Evolutionary conservation across 2,113 vertebrate species (phyloP).

Genomic region (Geococcyx californianus): DNA sequence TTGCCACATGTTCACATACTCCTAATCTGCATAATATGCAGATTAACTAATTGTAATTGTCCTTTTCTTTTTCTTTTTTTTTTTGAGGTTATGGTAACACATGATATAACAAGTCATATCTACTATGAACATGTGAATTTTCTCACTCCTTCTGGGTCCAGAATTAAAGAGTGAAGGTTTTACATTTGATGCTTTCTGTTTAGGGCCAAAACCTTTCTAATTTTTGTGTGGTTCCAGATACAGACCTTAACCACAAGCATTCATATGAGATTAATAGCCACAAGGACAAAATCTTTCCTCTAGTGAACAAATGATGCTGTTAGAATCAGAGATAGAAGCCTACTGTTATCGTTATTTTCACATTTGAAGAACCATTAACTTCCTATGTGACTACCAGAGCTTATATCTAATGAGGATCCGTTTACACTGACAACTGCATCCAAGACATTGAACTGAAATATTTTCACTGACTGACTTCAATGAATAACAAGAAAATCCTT

Average conservation of each 20-base stretch:
- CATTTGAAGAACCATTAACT: slow-evolving; percentile 36
- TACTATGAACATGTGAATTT: background rate
- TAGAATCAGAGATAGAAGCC: background rate
- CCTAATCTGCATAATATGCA: background rate
- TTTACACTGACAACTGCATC: background rate
- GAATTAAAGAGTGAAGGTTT: background rate
- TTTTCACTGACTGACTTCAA: background rate
- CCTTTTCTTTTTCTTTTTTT: background rate
- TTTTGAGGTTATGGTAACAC: background rate
- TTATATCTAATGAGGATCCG: slow-evolving; percentile 8
- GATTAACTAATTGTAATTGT: background rate
- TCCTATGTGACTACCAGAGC: background rate
- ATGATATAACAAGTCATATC: background rate
- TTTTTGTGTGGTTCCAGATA: background rate
- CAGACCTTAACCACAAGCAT: background rate
- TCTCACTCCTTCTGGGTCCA: background rate
- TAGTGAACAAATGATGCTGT: background rate
- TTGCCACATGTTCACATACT: background rate
- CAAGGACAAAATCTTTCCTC: background rate
- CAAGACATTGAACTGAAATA: background rate
- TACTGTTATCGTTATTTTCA: slow-evolving; percentile 10
- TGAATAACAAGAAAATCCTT: background rate
- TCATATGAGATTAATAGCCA: background rate
- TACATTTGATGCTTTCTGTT: background rate
- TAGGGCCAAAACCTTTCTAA: background rate